Conservation (phyloP, 2,113 vertebrate species). For the Carlito syrichta region DNA sequence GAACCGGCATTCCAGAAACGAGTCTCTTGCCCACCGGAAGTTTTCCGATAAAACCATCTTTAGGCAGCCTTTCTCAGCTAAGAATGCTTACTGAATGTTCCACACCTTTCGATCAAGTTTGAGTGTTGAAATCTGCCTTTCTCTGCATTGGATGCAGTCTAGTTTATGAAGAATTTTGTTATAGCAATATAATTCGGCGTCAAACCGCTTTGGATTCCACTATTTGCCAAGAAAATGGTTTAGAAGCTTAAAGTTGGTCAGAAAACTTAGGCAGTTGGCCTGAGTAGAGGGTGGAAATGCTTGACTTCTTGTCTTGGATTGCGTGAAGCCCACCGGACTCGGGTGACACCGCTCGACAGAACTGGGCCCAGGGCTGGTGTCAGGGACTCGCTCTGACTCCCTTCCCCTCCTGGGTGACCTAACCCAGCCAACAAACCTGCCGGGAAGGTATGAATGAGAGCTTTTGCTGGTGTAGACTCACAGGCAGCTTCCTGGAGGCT, state of each 20-base stretch:
- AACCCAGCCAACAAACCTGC: neutral
- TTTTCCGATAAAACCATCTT: neutral
- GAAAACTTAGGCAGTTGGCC: neutral
- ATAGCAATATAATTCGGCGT: neutral
- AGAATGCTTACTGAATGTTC: neutral
- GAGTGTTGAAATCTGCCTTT: neutral
- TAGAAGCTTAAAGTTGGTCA: neutral
- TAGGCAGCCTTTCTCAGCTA: neutral
- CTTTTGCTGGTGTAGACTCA: neutral
- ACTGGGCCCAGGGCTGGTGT: neutral
- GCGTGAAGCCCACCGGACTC: neutral
- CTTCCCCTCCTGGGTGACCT: neutral
- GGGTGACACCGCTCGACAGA: neutral
- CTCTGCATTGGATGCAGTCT: neutral
- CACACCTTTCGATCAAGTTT: neutral
- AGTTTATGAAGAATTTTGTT: neutral
- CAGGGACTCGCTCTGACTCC: neutral
- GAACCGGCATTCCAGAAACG: neutral
- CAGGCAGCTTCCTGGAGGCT: neutral
- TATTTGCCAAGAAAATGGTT: neutral
- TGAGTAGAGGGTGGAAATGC: neutral
- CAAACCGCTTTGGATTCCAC: neutral
- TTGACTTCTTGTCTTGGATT: neutral
- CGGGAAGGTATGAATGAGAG: neutral
- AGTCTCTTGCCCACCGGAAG: neutral